Evolutionary conservation across 2,888 invertebrate genomes (phyloP), one percentile per base, ranked within the genome.

Genomic region (Koerneria pararmatus): DNA sequence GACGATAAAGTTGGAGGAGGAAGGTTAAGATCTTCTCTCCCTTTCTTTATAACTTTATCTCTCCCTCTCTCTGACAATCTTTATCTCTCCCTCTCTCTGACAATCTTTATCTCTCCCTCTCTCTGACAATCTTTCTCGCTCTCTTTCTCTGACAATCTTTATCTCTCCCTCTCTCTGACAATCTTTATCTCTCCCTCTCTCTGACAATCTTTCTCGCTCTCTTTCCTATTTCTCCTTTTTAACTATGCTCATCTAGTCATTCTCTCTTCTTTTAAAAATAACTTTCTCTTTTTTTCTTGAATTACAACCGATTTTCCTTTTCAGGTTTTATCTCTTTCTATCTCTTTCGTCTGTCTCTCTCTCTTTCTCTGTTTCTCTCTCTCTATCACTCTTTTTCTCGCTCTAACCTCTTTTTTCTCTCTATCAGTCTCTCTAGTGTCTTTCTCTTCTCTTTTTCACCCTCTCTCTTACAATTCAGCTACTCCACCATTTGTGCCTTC

Each of bases 81-180:
- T 41, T n/a, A 41, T 11, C 46, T 41, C 11, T 11, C 11, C n/a
- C 46, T 41, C 11, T 41, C 46, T n/a, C 46, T 41, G 11, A 11
- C n/a, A 41, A 41, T n/a, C n/a, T n/a, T n/a, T n/a, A n/a, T 41
- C 57, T 15, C 51, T 61, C 61, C 35, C 61, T 11, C 49, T 51
- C 41, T 35, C 22, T 37, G 27, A 34, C 32, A 48, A 37, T 22
- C 35, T 34, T 34, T 37, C 35, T 29, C 58, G 19, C 19, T 58
- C 58, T n/a, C 57, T 24, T 11, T 29, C 35, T 22, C 11, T n/a
- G n/a, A n/a, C n/a, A n/a, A 24, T 57, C 8, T 22, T 11, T 29
- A 19, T 2, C 46, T 22, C 41, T 4, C 60, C 49, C 60, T 60
- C 60, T 60, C 60, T 3, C 11, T 51, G 22, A 22, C 51, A 8